These are phyloP conservation scores for Horisme vitalbata DNA, from an alignment of 2,888 invertebrate genomes.

Conservation along the genomic window DNA sequence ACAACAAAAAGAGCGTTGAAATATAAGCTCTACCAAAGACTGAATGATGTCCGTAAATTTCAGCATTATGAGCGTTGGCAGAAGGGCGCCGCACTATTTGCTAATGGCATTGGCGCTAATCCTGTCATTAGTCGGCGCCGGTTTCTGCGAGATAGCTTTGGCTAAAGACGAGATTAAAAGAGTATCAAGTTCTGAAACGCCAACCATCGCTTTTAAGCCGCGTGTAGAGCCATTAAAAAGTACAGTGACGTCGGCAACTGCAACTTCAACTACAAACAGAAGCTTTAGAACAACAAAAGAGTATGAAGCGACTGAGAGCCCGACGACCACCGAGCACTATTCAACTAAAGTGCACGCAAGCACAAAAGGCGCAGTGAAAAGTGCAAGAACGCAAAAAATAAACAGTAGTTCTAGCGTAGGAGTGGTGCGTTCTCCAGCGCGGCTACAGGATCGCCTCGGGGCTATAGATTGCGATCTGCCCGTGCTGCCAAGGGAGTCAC, in stretches of 20 bases:
- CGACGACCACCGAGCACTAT: constrained; percentile 55
- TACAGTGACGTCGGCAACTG: constrained; percentile 54
- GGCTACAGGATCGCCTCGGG: constrained; percentile 85
- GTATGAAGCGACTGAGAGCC: constrained; percentile 54
- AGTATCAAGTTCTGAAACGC: constrained; percentile 51
- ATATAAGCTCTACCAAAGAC: constrained; percentile 13
- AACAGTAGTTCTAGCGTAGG: constrained; percentile 64
- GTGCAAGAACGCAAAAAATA: constrained; percentile 72
- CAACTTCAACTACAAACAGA: constrained; percentile 64
- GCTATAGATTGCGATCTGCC: constrained; percentile 86
- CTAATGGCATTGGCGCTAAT: constrained; percentile 54
- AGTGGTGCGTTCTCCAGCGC: constrained; percentile 70
- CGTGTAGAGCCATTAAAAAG: constrained; percentile 57
- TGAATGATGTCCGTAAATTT: constrained; percentile 29
- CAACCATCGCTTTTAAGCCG: constrained; percentile 44
- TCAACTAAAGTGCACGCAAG: constrained; percentile 62
- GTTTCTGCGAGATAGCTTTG: constrained; percentile 51
- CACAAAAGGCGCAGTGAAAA: constrained; percentile 67
- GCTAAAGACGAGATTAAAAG: constrained; percentile 53
- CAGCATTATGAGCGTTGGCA: constrained; percentile 39
- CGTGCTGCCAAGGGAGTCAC: constrained; percentile 84
- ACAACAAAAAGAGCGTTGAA: constrained; percentile 16
- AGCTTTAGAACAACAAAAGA: constrained; percentile 67
- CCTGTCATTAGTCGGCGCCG: constrained; percentile 55
- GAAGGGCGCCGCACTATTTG: constrained; percentile 43